These are phyloP conservation scores for Leuciscus waleckii DNA, from an alignment of 2,797 vertebrate genomes.

Conservation along the genomic window DNA sequence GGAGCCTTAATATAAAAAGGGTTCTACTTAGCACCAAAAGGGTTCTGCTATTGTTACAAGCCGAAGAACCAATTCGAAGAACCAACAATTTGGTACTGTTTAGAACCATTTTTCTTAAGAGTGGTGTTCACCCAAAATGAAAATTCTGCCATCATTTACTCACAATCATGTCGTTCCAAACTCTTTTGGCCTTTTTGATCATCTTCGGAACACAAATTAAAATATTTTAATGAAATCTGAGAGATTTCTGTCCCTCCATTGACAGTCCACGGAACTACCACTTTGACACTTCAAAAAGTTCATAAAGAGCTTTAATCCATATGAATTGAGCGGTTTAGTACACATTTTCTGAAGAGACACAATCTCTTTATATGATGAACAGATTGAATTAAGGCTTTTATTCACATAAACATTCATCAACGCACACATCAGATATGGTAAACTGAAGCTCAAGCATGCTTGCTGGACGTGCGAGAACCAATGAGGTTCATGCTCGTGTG, in stretches of 20 bases:
- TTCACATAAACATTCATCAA: background rate
- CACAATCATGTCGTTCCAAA: background rate
- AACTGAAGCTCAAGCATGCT: too few species aligned
- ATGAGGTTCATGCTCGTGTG: too few species aligned
- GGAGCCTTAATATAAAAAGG: too few species aligned
- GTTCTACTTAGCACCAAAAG: too few species aligned
- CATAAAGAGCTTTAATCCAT: background rate
- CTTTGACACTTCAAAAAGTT: background rate
- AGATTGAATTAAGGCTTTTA: background rate
- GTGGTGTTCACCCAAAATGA: background rate
- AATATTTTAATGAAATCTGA: background rate
- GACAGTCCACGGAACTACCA: background rate
- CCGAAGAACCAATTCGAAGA: too few species aligned
- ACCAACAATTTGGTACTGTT: too few species aligned
- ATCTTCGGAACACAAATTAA: background rate
- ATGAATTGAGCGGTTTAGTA: background rate
- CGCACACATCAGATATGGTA: too few species aligned
- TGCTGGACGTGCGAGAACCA: too few species aligned
- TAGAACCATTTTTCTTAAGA: background rate
- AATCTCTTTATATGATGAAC: background rate
- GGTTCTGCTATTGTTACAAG: too few species aligned
- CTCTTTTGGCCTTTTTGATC: background rate
- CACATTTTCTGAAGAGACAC: background rate
- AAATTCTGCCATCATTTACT: background rate
- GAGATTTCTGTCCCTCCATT: background rate